These are phyloP conservation scores for Apostichopus leukothele DNA, from an alignment of 53 echinoderm and acorn worm genomes.

Conservation along the genomic window DNA sequence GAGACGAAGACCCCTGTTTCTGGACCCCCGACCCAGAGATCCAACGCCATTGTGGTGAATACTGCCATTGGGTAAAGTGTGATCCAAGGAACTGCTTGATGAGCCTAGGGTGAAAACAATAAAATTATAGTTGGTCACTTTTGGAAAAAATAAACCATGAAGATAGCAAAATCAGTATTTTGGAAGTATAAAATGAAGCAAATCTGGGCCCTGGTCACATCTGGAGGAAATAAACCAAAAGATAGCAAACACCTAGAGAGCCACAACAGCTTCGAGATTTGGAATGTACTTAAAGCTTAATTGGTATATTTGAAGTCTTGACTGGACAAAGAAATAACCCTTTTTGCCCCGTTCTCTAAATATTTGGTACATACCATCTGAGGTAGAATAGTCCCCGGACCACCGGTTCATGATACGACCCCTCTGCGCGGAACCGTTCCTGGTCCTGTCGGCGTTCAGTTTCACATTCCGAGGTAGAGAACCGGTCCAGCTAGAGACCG, in stretches of 20 bases:
- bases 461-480: conserved; percentile 43
- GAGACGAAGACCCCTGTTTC: conserved; percentile 48
- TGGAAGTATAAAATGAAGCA: too few relatives aligned
- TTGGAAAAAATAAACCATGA: too few relatives aligned
- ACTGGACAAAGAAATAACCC: too few relatives aligned
- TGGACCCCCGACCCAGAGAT: conserved; percentile 6
- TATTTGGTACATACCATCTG: conserved; percentile 20
- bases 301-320: too few relatives aligned
- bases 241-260: too few relatives aligned
- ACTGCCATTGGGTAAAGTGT: conserved; percentile 45
- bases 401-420: conserved; percentile 50
- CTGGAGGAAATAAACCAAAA: too few relatives aligned
- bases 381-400: conserved; percentile 41
- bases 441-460: conserved; percentile 18
- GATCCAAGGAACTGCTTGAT: conserved; percentile 61
- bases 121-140: too few relatives aligned
- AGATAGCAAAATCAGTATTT: too few relatives aligned
- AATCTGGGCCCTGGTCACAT: too few relatives aligned
- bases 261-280: too few relatives aligned
- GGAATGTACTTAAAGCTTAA: too few relatives aligned
- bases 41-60: conserved; percentile 31
- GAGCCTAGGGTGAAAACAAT: conserved; percentile 43
- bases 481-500: conserved; percentile 40
- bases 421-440: conserved; percentile 12
- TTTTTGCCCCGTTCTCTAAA: neutral